Base-by-base conservation (phyloP, 2,113 vertebrate species). In the Budorcas taxicolor region DNA sequence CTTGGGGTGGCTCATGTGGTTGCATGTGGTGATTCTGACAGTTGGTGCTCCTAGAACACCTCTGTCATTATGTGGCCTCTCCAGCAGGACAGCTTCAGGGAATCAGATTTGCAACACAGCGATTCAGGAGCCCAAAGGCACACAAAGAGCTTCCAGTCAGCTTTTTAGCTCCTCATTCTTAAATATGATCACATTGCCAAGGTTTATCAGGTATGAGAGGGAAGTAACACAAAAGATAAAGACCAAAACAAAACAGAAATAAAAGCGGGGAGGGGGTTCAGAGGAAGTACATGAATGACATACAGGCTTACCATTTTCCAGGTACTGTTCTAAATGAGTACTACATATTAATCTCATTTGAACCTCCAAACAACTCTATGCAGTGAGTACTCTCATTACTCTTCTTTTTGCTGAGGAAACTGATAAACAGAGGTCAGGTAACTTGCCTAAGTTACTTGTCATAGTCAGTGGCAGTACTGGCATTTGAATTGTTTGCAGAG, bases 351-450 rank as follows among this genome's bases (percentile, higher is more conserved):
- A 76, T 80, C 43, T 89, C 33, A 33, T 47, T 90, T 86, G 53
- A 55, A 86, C 36, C 14, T 85, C 58, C 43, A 40, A 64, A 58
- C 2, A 64, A n/a, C 14, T 10, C 33, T 90, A 53, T 33, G 17
- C 3, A 23, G 5, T 90, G 25, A 23, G 5, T 57, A 36, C 6
- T 43, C 25, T 62, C 62, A 60, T 47, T 84, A 71, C 43, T 40
- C 86, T 3, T 33, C 52, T 74, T 97, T 52, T 89, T 60, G 93
- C 43, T 83, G n/a, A 94, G 76, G 60, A 90, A 85, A 90, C 15
- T 36, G 76, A 47, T 40, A n/a, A 90, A 17, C 40, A 94, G 21
- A 88, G 13, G 7, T 81, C 67, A 40, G 36, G 31, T 45, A n/a
- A 78, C 57, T 86, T 45, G 58, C 33, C 16, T 13, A 58, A 76